Percentiles rank a stretch among this genome's conserved stretches.
These are phyloP conservation scores for Mormoops blainvillei DNA, from an alignment of 2,113 vertebrate species.

Conservation along the genomic window DNA sequence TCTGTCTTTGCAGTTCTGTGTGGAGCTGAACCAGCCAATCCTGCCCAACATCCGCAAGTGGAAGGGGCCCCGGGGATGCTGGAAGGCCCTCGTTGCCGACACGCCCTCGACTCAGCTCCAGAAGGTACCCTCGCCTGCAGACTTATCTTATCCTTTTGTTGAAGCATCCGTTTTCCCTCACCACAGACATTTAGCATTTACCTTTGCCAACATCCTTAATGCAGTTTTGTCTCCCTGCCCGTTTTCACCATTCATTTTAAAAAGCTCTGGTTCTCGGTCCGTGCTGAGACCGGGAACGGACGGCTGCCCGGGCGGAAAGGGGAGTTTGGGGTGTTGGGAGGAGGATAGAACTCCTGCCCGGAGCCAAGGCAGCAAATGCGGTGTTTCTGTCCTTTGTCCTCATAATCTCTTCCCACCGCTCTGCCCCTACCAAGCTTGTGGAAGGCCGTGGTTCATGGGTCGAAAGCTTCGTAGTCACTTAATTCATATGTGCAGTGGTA, in stretches of 20 bases:
- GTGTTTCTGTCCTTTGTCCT: neutral
- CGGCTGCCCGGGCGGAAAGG: neutral
- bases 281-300: neutral
- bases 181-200: neutral
- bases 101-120: slow-evolving; percentile 81
- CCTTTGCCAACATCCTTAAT: neutral
- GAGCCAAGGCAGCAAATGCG: neutral
- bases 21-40: slow-evolving; percentile 91
- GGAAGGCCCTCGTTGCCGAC: slow-evolving; percentile 89
- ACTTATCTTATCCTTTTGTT: neutral
- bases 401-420: neutral
- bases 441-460: neutral
- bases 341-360: neutral
- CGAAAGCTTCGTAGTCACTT: neutral
- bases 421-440: neutral
- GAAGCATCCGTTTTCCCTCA: fast-evolving
- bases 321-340: neutral
- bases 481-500: neutral
- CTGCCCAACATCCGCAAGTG: slow-evolving; percentile 91
- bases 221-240: neutral
- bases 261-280: neutral
- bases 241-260: neutral
- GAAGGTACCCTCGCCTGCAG: slow-evolving; percentile 81
- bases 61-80: slow-evolving; percentile 89
- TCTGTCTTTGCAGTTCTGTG: slow-evolving; percentile 88